Conservation (phyloP, 37 sponge, comb jelly and placozoan species). For the Lycopodina hypogea region DNA sequence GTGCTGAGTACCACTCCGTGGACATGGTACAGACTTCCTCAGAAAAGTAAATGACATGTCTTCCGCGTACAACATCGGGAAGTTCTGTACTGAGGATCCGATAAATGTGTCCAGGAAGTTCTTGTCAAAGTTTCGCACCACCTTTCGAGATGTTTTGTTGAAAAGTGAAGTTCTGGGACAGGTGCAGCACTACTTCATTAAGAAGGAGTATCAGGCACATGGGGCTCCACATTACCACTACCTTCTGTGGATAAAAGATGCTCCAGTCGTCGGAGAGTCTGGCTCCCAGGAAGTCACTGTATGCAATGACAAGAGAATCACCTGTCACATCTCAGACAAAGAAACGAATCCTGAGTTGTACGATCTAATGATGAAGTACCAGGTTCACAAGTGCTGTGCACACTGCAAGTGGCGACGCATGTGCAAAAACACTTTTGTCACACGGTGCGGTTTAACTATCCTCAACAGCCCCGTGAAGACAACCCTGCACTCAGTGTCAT, state of each 20-base stretch:
- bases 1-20: too few species aligned
- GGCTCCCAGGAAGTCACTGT: constrained; percentile 36
- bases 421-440: background rate
- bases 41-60: constrained; percentile 42
- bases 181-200: constrained; percentile 32
- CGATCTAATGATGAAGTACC: background rate
- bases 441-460: too few species aligned
- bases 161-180: constrained; percentile 39
- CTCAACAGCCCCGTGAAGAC: constrained; percentile 19
- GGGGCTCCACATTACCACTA: too few species aligned
- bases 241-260: too few species aligned
- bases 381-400: too few species aligned
- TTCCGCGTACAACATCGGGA: too few species aligned
- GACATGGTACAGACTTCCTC: too few species aligned
- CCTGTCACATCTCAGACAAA: too few species aligned
- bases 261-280: constrained; percentile 48
- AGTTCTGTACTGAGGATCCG: too few species aligned
- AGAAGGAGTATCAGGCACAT: too few species aligned
- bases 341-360: background rate
- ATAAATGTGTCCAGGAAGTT: too few species aligned
- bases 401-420: background rate
- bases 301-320: constrained; percentile 21
- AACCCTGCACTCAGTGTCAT: constrained; percentile 12
- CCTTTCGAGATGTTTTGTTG: constrained; percentile 22
- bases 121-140: too few species aligned